These are phyloP conservation scores for Vulpes vulpes DNA, from an alignment of 2,113 vertebrate genomes.

Conservation along the genomic window DNA sequence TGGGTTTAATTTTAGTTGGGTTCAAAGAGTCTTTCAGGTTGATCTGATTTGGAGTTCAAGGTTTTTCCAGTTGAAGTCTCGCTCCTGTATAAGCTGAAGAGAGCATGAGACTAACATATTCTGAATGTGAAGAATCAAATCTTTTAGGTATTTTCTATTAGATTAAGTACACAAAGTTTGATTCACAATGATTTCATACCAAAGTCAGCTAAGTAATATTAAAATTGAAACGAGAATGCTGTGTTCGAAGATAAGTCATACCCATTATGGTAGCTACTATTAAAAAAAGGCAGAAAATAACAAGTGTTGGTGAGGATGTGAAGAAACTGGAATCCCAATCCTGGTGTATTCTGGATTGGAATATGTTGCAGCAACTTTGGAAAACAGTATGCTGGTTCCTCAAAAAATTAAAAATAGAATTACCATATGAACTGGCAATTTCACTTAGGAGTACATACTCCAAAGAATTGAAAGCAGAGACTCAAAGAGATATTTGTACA, in stretches of 20 bases:
- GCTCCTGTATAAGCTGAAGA: background rate
- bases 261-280: background rate
- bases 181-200: background rate
- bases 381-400: background rate
- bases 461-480: background rate
- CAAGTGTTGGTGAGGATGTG: background rate
- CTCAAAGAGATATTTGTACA: background rate
- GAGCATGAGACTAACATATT: background rate
- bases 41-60: background rate
- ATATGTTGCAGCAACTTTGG: background rate
- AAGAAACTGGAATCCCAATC: background rate
- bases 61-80: background rate
- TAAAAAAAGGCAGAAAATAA: background rate
- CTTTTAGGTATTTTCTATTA: background rate
- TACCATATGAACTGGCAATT: background rate
- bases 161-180: background rate
- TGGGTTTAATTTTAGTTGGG: conserved; percentile 11
- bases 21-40: background rate
- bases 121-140: background rate
- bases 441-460: background rate
- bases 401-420: background rate
- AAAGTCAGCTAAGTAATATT: background rate
- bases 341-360: background rate
- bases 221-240: background rate
- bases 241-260: background rate